phyloP scores from a whole-genome alignment of 1,140 invertebrate species.

The Patella vulgata region DNA sequence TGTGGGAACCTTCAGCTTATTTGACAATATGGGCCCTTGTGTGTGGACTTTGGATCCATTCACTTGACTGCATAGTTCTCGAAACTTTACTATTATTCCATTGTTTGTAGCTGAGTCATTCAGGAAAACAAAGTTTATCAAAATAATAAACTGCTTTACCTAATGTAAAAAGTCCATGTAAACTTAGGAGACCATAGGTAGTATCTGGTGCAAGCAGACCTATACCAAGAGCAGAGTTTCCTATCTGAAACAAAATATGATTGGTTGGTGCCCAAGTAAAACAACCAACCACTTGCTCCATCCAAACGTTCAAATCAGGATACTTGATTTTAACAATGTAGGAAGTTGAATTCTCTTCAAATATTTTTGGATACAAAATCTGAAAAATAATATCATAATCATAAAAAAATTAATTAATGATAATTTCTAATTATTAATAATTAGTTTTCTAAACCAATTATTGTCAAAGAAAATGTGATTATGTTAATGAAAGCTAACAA shows the following conservation, averaged over 20 bases:
- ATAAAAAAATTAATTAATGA: background rate
- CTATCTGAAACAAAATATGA: constrained; percentile 79
- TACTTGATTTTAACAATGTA: background rate
- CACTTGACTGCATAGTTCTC: background rate
- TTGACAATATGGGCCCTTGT: too few species aligned
- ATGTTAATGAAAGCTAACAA: too few species aligned
- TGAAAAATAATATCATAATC: too few species aligned
- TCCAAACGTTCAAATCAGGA: too few species aligned
- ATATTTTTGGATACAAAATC: background rate
- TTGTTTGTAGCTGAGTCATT: background rate
- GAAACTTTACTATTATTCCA: background rate
- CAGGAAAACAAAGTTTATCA: background rate
- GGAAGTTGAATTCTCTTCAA: background rate
- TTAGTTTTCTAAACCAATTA: too few species aligned
- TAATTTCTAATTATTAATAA: too few species aligned
- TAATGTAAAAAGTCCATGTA: constrained; percentile 81
- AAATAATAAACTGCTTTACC: constrained; percentile 75
- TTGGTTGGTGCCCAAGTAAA: constrained; percentile 73
- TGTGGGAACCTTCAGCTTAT: too few species aligned
- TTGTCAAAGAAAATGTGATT: too few species aligned
- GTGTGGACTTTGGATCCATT: too few species aligned
- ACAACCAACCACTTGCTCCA: constrained; percentile 33
- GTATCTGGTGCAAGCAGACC: constrained; percentile 82
- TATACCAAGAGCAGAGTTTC: constrained; percentile 80
- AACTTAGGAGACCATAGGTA: constrained; percentile 81